Conservation (phyloP, 23 tunicate species). For the Ciona savignyi region DNA sequence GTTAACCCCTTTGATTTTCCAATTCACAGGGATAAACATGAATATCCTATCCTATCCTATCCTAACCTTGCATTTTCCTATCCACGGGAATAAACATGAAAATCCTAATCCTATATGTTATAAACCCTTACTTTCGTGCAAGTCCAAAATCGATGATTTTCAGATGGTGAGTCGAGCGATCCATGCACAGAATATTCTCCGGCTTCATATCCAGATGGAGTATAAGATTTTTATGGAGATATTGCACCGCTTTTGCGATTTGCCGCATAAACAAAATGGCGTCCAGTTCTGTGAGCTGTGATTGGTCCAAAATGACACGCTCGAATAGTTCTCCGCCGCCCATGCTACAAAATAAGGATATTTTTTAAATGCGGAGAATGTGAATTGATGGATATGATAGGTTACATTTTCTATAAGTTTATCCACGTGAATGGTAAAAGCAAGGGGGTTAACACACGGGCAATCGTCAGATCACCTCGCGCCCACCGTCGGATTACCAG, state of each 20-base stretch:
- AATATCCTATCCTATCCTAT: no score
- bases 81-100: no score
- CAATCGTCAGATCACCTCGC: no score
- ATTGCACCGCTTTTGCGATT: conserved; percentile 70
- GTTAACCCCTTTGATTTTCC: no score
- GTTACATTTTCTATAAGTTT: no score
- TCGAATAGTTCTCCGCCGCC: conserved; percentile 94
- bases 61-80: no score
- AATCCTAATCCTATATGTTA: conserved; percentile 6
- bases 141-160: conserved; percentile 94
- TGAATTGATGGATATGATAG: no score
- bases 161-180: conserved; percentile 72
- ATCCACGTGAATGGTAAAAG: no score
- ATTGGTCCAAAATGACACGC: conserved; percentile 61
- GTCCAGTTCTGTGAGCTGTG: conserved; percentile 82
- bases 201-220: conserved; percentile 97
- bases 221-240: conserved; percentile 85
- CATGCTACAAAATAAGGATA: conserved; percentile 24
- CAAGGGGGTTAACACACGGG: no score
- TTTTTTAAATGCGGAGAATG: no score
- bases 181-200: conserved; percentile 86
- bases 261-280: conserved; percentile 82
- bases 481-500: no score
- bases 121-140: conserved; percentile 56
- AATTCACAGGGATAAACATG: no score